Percentiles rank a stretch among this genome's conserved stretches.
Evolutionary conservation across 2,797 vertebrate species (phyloP).

Genomic region (Antennarius maculatus): DNA sequence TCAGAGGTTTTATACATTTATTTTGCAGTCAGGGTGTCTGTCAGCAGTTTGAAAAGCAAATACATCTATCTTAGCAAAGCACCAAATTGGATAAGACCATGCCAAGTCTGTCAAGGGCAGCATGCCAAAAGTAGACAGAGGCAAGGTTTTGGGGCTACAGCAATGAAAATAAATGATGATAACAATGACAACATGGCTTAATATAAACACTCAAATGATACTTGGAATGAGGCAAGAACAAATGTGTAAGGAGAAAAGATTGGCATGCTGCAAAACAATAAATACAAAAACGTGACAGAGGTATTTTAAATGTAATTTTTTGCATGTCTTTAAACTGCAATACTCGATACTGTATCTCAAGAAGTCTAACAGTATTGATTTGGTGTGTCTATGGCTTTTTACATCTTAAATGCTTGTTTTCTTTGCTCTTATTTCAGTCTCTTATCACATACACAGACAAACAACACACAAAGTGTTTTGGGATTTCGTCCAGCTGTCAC

Average conservation of each 20-base stretch:
- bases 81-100: conserved; percentile 77
- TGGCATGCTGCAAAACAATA: neutral
- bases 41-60: conserved; percentile 76
- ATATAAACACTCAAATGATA: conserved; percentile 41
- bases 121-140: conserved; percentile 61
- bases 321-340: conserved; percentile 1
- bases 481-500: conserved; percentile 68
- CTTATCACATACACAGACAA: conserved; percentile 24
- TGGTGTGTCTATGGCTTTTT: conserved; percentile 6
- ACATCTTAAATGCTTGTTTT: conserved; percentile 16
- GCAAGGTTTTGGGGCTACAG: conserved; percentile 36
- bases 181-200: conserved; percentile 38
- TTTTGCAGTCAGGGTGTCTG: conserved; percentile 69
- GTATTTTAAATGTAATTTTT: conserved; percentile 18
- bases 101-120: conserved; percentile 74
- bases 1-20: conserved; percentile 70
- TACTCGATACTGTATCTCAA: neutral
- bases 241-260: conserved; percentile 12
- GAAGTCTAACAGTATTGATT: conserved; percentile 11
- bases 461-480: conserved; percentile 61
- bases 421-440: conserved; percentile 23
- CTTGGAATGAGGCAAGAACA: conserved; percentile 12
- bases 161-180: conserved; percentile 52
- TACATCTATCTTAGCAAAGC: conserved; percentile 80
- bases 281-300: neutral